These are phyloP conservation scores for Phataginus tetradactyla DNA, from an alignment of 2,797 vertebrate genomes.

Conservation along the genomic window DNA sequence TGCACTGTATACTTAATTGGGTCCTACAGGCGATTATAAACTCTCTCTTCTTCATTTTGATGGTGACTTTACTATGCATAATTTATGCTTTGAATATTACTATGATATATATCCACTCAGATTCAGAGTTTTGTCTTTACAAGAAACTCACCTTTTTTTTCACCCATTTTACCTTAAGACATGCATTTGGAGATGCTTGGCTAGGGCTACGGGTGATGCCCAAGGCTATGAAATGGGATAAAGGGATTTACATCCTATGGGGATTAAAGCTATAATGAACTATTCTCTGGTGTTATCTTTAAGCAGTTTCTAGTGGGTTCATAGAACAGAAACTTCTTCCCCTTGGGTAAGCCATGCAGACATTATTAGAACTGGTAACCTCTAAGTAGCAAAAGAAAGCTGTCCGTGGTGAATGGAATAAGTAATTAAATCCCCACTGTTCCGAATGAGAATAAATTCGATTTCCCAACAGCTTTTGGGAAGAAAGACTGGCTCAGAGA, in stretches of 20 bases:
- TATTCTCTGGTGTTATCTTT: constrained; percentile 47
- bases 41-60: neutral
- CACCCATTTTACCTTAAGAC: neutral
- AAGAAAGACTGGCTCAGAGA: constrained; percentile 54
- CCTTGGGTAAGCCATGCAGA: neutral
- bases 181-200: neutral
- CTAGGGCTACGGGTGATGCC: neutral
- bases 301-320: constrained; percentile 48
- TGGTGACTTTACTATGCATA: neutral
- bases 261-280: constrained; percentile 40
- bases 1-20: neutral
- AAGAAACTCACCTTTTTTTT: neutral
- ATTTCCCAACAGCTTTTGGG: constrained; percentile 20
- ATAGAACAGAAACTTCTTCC: neutral
- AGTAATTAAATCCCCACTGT: constrained; percentile 51
- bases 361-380: neutral
- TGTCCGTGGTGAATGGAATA: neutral
- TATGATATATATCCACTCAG: neutral
- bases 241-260: neutral
- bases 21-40: neutral
- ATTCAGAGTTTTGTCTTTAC: constrained; percentile 1
- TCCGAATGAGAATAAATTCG: constrained; percentile 58
- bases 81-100: neutral
- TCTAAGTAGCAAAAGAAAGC: constrained; percentile 49
- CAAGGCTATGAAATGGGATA: neutral